These are phyloP conservation scores for Lagenorhynchus albirostris DNA, from an alignment of 2,113 vertebrate species.

Conservation along the genomic window DNA sequence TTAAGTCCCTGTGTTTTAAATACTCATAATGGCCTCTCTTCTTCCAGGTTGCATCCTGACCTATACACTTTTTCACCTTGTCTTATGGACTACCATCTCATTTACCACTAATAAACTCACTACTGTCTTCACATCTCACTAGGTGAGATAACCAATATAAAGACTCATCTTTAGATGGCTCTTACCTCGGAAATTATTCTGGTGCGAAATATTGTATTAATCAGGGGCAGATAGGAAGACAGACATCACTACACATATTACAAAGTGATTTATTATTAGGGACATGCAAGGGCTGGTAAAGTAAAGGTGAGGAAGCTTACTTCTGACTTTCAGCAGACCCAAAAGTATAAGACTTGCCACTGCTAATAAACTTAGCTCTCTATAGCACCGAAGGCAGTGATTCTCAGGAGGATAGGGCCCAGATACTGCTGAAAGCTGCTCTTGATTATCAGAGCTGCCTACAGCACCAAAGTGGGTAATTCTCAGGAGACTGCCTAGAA, in stretches of 20 bases:
- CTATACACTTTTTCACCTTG: neutral
- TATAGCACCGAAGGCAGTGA: neutral
- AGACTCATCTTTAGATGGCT: neutral
- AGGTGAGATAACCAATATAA: neutral
- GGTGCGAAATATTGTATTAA: neutral
- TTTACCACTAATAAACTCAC: neutral
- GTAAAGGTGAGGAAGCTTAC: neutral
- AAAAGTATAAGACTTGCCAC: neutral
- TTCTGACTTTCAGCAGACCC: conserved; percentile 3
- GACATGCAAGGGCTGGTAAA: neutral
- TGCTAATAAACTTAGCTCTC: neutral
- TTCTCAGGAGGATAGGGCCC: neutral
- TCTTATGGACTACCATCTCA: neutral
- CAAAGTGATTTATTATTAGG: neutral
- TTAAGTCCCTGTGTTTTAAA: neutral
- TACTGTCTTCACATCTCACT: neutral
- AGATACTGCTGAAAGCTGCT: neutral
- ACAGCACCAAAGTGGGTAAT: neutral
- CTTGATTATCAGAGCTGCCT: conserved; percentile 22
- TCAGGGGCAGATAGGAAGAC: neutral
- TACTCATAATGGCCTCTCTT: neutral
- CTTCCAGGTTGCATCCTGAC: neutral
- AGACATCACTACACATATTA: neutral
- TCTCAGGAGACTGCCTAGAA: conserved; percentile 13
- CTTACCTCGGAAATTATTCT: neutral